Evolutionary conservation across 1,140 invertebrate genomes (phyloP).

Genomic region (Diuraphis noxia): DNA sequence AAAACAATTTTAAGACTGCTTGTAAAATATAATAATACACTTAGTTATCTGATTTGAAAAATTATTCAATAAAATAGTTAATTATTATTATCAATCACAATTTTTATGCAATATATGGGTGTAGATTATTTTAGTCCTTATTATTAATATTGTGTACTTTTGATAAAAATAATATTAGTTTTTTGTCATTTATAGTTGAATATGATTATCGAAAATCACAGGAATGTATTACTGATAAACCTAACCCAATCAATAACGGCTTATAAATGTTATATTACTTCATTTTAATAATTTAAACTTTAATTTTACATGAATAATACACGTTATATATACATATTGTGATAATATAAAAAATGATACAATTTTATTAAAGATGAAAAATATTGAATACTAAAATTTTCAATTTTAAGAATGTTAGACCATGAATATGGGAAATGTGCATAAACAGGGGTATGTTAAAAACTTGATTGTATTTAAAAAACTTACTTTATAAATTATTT

Average conservation of each 20-base stretch:
- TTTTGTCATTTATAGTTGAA: background rate
- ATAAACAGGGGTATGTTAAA: background rate
- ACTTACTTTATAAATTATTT: too few relatives aligned
- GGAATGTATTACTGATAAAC: background rate
- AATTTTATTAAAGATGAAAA: background rate
- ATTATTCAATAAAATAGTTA: background rate
- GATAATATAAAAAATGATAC: background rate
- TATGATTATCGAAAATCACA: background rate
- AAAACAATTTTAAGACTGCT: background rate
- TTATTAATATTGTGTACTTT: conserved; percentile 16
- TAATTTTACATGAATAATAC: background rate
- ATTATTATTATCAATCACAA: background rate
- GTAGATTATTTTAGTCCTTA: background rate
- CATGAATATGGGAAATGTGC: background rate
- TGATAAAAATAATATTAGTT: background rate
- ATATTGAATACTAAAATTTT: background rate
- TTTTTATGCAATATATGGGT: background rate
- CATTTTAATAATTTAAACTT: background rate
- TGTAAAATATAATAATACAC: background rate
- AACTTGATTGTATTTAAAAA: too few relatives aligned
- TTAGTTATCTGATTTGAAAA: background rate
- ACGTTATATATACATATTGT: background rate
- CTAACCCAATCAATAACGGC: background rate
- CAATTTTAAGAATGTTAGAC: background rate
- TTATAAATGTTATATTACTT: background rate